Percentiles rank a stretch among this genome's conserved stretches.
Conservation (phyloP, 2,888 invertebrate species). For the Diarsia mendica region DNA sequence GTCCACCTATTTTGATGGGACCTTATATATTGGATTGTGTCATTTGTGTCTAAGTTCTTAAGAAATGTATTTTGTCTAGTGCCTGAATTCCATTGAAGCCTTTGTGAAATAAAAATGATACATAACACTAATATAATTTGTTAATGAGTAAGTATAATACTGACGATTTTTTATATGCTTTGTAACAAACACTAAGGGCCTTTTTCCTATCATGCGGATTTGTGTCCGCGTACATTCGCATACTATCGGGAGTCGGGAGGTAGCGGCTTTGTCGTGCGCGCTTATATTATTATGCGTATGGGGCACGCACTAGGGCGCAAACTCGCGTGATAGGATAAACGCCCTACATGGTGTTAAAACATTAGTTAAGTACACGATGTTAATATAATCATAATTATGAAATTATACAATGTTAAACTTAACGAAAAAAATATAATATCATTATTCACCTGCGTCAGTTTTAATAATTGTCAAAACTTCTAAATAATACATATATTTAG, state of each 20-base stretch:
- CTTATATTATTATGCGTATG: background rate
- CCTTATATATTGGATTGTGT: conserved; percentile 11
- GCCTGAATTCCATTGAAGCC: conserved; percentile 16
- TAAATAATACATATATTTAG: conserved; percentile 49
- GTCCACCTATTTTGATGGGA: too few species aligned
- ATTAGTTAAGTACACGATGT: conserved; percentile 60
- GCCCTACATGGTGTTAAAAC: conserved; percentile 38
- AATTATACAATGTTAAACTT: conserved; percentile 48
- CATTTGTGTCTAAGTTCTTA: conserved; percentile 7
- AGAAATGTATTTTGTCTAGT: conserved; percentile 30
- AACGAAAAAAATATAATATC: conserved; percentile 42
- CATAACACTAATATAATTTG: conserved; percentile 25
- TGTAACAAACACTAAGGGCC: conserved; percentile 32
- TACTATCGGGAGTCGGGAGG: background rate
- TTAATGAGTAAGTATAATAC: conserved; percentile 61
- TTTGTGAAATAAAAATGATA: conserved; percentile 15
- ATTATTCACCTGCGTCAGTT: conserved; percentile 30
- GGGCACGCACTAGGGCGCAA: background rate
- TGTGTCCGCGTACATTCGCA: background rate
- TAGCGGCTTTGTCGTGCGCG: background rate
- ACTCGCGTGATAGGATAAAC: background rate
- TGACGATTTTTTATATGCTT: conserved; percentile 52
- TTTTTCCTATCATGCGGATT: background rate
- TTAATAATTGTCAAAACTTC: conserved; percentile 24
- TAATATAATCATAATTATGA: conserved; percentile 25